Percentiles rank a stretch among this genome's conserved stretches.
Conservation (phyloP, 37 sponge, comb jelly and placozoan genomes). For the Halichondria panicea region DNA sequence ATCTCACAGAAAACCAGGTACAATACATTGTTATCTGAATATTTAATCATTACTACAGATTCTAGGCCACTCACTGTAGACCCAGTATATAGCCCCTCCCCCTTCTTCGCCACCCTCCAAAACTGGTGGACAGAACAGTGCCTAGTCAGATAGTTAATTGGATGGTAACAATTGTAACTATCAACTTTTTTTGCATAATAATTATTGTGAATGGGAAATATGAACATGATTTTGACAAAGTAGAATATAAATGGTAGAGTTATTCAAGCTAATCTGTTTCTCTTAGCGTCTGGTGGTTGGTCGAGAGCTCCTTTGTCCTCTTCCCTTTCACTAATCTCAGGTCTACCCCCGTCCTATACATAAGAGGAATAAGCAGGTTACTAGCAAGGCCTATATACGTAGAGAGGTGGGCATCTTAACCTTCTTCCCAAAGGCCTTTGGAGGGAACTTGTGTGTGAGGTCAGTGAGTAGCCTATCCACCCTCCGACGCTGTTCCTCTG, state of each 20-base stretch:
- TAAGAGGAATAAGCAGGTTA: no score
- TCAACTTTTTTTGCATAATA: no score
- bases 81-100: neutral
- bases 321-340: no score
- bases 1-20: constrained; percentile 10
- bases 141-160: neutral
- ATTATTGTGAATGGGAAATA: no score
- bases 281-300: no score
- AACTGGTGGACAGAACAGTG: neutral
- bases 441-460: constrained; percentile 65
- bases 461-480: constrained; percentile 58
- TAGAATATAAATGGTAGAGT: no score
- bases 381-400: no score
- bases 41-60: neutral
- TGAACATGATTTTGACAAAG: no score
- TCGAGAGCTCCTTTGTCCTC: no score
- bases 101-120: constrained; percentile 22
- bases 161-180: constrained; percentile 23
- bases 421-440: constrained; percentile 33
- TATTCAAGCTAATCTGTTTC: no score
- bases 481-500: constrained; percentile 43
- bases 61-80: neutral
- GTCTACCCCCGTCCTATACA: no score
- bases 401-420: no score
- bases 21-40: neutral